Evolutionary conservation across 2,888 invertebrate genomes (phyloP), one percentile per base, ranked within the genome.

Genomic region (Drosophila demipolita): DNA sequence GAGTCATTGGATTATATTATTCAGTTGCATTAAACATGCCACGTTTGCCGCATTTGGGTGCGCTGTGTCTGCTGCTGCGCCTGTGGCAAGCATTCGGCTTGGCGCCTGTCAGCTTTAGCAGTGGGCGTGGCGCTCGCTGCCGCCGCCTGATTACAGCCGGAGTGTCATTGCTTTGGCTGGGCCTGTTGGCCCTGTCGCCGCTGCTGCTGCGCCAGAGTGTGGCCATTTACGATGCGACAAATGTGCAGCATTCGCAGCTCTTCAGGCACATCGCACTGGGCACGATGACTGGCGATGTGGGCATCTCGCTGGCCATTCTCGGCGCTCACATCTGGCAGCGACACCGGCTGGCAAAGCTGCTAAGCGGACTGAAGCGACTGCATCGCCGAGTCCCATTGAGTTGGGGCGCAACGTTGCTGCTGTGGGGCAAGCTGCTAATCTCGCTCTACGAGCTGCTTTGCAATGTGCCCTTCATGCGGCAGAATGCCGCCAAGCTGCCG

Each of bases 381-480:
- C 67, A 80, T 45, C 71, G 48, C 0, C 26, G 26, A 0, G 49
- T 54, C 0, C 33, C 59, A 1, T 67, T 87, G 3, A 70, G 69
- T 23, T 86, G 86, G 66, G 17, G 32, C 0, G 54, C 73, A 5
- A 66, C 77, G 1, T 17, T 89, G 20, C 36, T 87, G 48, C 69
- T 92, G 17, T 78, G 87, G 69, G 36, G 81, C n/a, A 92, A 92
- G 73, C 26, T 90, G 29, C 35, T 81, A 5, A 76, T 90, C 20
- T 87, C 82, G 38, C 66, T 82, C 2, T 91, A 92, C 61, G 87
- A 90, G 40, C 61, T 91, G 33, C 53, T 88, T 17, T 79, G 89
- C 73, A 91, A 84, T 68, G 70, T 91, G 15, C 93, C 92, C 12
- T 92, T 89, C 50, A 35, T 92, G 36, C 68, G 71, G 3, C 62